Conservation (phyloP, 2,113 vertebrate species). For the Leucopsar rothschildi region DNA sequence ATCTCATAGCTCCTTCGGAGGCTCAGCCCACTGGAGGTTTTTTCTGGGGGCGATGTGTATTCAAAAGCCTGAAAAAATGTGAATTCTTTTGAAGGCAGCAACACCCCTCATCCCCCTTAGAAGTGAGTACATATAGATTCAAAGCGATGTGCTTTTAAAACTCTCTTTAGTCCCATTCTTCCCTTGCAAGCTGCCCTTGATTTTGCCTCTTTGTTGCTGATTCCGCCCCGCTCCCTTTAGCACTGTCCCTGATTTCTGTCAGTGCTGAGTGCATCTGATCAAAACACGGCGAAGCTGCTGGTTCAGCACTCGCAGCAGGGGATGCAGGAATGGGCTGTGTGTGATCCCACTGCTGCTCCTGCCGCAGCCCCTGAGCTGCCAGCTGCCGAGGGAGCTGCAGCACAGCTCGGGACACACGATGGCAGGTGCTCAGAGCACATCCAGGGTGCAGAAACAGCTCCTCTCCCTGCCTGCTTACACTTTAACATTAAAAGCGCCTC, state of each 20-base stretch:
- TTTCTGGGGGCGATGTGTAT: neutral
- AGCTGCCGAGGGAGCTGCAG: neutral
- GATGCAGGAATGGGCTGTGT: neutral
- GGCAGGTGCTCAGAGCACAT: neutral
- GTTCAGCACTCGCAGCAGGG: constrained; percentile 57
- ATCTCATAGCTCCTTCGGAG: neutral
- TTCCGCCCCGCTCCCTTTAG: constrained; percentile 24
- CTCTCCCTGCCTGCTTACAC: neutral
- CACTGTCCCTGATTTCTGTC: constrained; percentile 40
- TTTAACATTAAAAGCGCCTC: neutral
- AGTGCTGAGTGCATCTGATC: constrained; percentile 30
- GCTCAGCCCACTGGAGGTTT: constrained; percentile 36
- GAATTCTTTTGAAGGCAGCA: constrained; percentile 35
- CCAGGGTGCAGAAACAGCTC: neutral
- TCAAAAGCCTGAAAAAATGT: constrained; percentile 25
- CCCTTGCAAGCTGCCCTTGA: constrained; percentile 27
- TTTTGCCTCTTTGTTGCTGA: constrained; percentile 46
- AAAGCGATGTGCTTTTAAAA: constrained; percentile 24
- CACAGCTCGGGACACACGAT: neutral
- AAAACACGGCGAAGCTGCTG: constrained; percentile 45
- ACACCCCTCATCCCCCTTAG: constrained; percentile 9
- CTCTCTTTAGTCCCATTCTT: neutral
- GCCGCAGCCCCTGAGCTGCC: neutral
- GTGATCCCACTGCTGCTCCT: neutral
- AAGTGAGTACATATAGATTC: constrained; percentile 37